Evolutionary conservation across 2,113 vertebrate species (phyloP), one percentile per base, ranked within the genome.

Genomic region (Lota lota): DNA sequence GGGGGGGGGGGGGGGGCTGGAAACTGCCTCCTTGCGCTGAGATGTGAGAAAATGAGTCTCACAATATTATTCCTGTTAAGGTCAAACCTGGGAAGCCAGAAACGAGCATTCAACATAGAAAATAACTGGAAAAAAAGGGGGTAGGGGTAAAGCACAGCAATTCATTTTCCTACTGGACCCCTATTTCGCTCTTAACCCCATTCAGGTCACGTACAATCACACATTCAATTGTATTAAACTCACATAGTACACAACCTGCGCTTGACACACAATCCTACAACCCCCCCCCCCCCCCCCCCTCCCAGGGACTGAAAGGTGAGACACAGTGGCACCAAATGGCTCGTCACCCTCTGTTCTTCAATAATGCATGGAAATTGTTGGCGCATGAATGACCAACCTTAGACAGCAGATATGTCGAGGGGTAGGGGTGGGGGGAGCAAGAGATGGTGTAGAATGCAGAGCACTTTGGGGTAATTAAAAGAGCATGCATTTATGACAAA

Each of bases 391-490:
- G 82, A 79, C 68, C 69, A 73, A 79, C 75, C 78, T 74, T 74
- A 79, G 74, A 83, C 64, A 62, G 74, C 56, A 77, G 75, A 79
- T 76, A 73, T 73, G 77, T 73, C 61, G 74, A 73, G 62, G 72
- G 67, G 20, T 68, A 57, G 28, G 50, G 66, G 24, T 21, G 1
- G 28, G 47, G 15, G 61, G 18, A 69, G 6, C 6, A 12, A 57
- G 20, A 67, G 77, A 67, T 21, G 24, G 63, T 19, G 19, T 68
- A 75, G n/a, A 66, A 82, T 76, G 72, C 76, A 64, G 56, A 75
- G 80, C 80, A 83, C 85, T 89, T 90, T 87, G 82, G 85, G 86
- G 82, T 88, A 89, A 90, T 92, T 92, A 90, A 90, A 91, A 85
- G 79, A 66, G 74, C 69, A 79, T 85, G 74, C 73, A 86, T 83